Percentiles rank a stretch among this genome's conserved stretches.
Evolutionary conservation across 2,113 vertebrate genomes (phyloP).

Genomic region (Cottus gobio): DNA sequence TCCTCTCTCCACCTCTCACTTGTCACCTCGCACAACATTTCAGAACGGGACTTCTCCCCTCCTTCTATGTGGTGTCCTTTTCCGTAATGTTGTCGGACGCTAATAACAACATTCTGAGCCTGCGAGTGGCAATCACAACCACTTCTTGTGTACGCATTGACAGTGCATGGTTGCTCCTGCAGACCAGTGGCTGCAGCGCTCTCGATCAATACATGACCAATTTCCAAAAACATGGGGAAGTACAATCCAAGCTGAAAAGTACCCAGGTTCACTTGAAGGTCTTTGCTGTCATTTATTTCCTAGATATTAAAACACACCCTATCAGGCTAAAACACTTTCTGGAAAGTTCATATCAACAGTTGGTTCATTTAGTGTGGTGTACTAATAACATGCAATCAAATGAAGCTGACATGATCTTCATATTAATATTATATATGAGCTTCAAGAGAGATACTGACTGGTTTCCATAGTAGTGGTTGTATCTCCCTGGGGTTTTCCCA

Average conservation of each 20-base stretch:
- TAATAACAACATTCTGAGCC: too few species aligned
- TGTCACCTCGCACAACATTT: too few species aligned
- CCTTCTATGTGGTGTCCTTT: too few species aligned
- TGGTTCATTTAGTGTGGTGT: neutral
- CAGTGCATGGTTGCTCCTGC: neutral
- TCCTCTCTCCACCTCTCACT: too few species aligned
- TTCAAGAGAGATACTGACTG: conserved; percentile 13
- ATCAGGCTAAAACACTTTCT: neutral
- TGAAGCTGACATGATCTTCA: neutral
- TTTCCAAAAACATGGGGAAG: neutral
- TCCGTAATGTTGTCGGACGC: too few species aligned
- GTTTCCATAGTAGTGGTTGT: conserved; percentile 19
- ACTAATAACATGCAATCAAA: conserved; percentile 16
- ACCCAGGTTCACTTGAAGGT: neutral
- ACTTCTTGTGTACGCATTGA: too few species aligned
- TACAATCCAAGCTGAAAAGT: neutral
- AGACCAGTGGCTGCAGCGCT: neutral
- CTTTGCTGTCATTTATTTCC: conserved; percentile 7
- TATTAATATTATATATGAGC: neutral
- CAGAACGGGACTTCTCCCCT: too few species aligned
- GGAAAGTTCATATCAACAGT: neutral
- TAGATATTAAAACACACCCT: neutral
- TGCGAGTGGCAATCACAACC: too few species aligned
- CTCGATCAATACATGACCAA: neutral
- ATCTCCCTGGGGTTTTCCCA: neutral